phyloP scores from a whole-genome alignment of 2,113 vertebrate genomes.

The Hippocampus zosterae region DNA sequence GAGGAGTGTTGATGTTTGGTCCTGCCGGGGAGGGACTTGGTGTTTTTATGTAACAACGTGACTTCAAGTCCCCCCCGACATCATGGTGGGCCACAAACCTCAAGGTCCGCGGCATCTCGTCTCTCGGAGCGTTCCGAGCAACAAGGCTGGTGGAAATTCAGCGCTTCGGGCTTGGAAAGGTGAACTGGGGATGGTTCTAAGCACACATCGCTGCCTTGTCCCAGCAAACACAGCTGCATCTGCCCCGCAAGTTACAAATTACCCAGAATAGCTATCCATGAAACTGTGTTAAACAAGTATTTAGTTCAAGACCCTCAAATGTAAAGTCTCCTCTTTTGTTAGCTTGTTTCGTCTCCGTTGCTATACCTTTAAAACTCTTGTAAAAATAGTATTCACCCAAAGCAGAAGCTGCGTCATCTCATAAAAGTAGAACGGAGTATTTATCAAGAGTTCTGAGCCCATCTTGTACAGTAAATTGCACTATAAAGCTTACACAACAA shows the following conservation, averaged over 20 bases:
- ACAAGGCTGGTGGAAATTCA: constrained; percentile 17
- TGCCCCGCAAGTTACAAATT: constrained; percentile 42
- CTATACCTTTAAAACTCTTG: constrained; percentile 15
- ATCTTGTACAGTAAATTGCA: constrained; percentile 4
- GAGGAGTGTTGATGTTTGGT: constrained; percentile 33
- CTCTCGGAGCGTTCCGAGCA: constrained; percentile 12
- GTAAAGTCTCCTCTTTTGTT: background rate
- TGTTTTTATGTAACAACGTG: constrained; percentile 48
- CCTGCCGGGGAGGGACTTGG: constrained; percentile 29
- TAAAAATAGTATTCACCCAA: constrained; percentile 25
- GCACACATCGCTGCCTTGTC: constrained; percentile 41
- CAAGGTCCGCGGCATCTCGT: constrained; percentile 16
- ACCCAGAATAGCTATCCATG: constrained; percentile 33
- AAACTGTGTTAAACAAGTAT: constrained; percentile 31
- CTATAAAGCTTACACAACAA: background rate
- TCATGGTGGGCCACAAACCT: constrained; percentile 23
- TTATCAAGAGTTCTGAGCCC: constrained; percentile 16
- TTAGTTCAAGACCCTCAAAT: constrained; percentile 14
- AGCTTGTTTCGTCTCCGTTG: constrained; percentile 8
- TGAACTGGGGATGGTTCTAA: constrained; percentile 32
- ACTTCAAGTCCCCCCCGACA: constrained; percentile 14
- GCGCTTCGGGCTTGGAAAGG: constrained; percentile 28
- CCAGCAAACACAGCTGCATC: constrained; percentile 64
- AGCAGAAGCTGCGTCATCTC: background rate
- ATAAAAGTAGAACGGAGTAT: constrained; percentile 20